Conservation (phyloP, 2,797 vertebrate species). For the Gastrophryne carolinensis region DNA sequence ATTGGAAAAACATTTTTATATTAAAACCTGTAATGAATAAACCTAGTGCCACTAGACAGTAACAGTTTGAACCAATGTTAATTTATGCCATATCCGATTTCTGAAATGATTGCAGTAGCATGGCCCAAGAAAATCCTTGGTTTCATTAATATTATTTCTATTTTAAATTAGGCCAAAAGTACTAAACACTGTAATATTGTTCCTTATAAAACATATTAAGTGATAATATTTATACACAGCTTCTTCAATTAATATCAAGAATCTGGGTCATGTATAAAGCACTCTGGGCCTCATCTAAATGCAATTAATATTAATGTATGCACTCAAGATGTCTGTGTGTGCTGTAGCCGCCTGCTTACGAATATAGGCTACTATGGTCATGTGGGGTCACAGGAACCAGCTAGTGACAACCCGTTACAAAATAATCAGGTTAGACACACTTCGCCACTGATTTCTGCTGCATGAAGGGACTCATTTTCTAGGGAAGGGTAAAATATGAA, state of each 20-base stretch:
- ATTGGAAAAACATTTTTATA: neutral
- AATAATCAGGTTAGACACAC: neutral
- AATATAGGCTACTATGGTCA: neutral
- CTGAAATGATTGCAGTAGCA: constrained; percentile 12
- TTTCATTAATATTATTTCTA: constrained; percentile 12
- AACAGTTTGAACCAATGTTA: neutral
- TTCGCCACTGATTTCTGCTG: neutral
- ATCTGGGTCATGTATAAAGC: constrained; percentile 1
- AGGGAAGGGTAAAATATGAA: too few species aligned
- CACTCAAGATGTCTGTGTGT: neutral
- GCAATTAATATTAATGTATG: constrained; percentile 25
- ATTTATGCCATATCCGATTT: constrained; percentile 2
- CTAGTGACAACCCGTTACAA: neutral
- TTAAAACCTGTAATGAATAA: neutral
- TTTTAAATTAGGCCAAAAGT: neutral
- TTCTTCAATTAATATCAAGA: constrained; percentile 31
- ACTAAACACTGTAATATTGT: constrained; percentile 22
- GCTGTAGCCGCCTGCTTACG: neutral
- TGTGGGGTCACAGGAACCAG: constrained; percentile 21
- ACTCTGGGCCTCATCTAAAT: neutral
- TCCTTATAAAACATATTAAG: neutral
- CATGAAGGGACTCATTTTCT: neutral
- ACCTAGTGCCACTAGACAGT: neutral
- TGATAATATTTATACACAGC: constrained; percentile 15
- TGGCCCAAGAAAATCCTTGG: neutral